Base-by-base conservation (phyloP, 2,113 vertebrate genomes). In the Mandrillus leucophaeus region DNA sequence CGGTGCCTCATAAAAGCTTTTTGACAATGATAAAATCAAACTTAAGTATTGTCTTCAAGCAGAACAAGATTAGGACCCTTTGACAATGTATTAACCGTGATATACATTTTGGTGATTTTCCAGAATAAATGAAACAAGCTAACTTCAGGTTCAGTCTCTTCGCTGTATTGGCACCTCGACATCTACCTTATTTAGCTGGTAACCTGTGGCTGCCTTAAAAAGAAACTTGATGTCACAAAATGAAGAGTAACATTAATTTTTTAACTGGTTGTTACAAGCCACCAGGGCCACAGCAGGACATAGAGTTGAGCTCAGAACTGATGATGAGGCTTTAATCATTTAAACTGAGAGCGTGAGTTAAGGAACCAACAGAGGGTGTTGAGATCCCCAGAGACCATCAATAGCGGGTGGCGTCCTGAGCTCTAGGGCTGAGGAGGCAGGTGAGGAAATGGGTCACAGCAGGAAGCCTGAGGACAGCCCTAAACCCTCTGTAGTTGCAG, bases 341-440 rank as follows among this genome's bases (percentile, higher is more conserved):
- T 8, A 25, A 0, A 5, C 8, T 17, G 11, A 22, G 40, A 40
- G 9, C 4, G 13, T 3, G 16, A 16, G 6, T 10, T 79, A 10
- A 22, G 25, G 30, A 38, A 23, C 25, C 4, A 2, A 14, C 5
- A 1, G 9, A 2, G 52, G 18, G 1, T 6, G 17, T 0, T 1
- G 23, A 85, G 68, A 38, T 8, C 3, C 12, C 38, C 4, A 3
- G 88, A 11, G 27, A 18, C 7, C 11, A 14, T 48, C 23, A 20
- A 14, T 8, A 0, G 0, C 27, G 30, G 59, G n/a, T 6, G 4
- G 32, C 5, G 5, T 73, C 68, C 52, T 30, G 66, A 68, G 66
- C 35, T 75, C 30, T 10, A 23, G 55, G 61, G 27, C 12, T 8
- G 5, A 61, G 35, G n/a, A 70, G 43, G 17, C 2, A 6, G 45